Evolutionary conservation across 2,113 vertebrate species (phyloP).

Genomic region (Malaclemys terrapin): DNA sequence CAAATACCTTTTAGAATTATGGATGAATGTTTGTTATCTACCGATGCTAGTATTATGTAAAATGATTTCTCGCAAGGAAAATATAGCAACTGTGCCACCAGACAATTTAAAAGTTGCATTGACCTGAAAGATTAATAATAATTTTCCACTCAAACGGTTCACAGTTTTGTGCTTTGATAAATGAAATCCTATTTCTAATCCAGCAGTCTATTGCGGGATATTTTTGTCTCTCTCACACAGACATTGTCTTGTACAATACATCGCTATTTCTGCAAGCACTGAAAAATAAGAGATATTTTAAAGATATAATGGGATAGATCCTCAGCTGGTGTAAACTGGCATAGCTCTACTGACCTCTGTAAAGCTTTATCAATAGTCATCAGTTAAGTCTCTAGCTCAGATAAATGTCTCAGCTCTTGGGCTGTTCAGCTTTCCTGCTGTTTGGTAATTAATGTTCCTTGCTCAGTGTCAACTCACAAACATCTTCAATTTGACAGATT

Average conservation of each 20-base stretch:
- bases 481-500: slow-evolving; percentile 42
- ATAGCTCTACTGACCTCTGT: not conserved
- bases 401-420: slow-evolving; percentile 2
- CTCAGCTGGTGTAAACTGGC: not conserved
- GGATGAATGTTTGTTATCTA: not conserved
- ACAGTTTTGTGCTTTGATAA: slow-evolving; percentile 44
- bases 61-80: not conserved
- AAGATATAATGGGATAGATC: not conserved
- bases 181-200: not conserved
- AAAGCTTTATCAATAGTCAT: not conserved
- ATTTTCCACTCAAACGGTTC: slow-evolving; percentile 42
- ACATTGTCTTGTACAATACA: slow-evolving; percentile 47
- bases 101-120: not conserved
- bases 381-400: not conserved
- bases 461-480: slow-evolving; percentile 49
- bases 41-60: not conserved
- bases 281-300: slow-evolving; percentile 46
- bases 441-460: slow-evolving; percentile 61
- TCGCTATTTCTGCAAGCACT: slow-evolving; percentile 14
- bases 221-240: slow-evolving; percentile 59
- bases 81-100: not conserved
- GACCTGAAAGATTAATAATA: slow-evolving; percentile 48
- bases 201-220: not conserved
- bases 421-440: slow-evolving; percentile 9
- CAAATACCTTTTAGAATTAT: not conserved